Percentiles rank a stretch among this genome's conserved stretches.
These are phyloP conservation scores for Ricordea florida DNA, from an alignment of 92 coral and sea anemone species.

Conservation along the genomic window DNA sequence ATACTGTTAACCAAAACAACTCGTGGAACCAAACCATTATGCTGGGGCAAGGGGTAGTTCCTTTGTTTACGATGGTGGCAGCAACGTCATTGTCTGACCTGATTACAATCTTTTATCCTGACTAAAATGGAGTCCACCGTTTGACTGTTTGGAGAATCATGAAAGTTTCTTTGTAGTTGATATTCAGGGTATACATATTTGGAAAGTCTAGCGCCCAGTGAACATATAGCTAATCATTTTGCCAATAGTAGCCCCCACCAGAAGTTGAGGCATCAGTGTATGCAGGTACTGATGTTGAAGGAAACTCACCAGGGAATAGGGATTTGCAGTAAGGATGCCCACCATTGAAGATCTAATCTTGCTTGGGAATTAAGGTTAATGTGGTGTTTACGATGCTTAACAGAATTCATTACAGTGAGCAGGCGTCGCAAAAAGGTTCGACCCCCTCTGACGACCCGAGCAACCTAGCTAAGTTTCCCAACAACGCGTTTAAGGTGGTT, in stretches of 20 bases:
- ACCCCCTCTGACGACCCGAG: conserved; percentile 37
- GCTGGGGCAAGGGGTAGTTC: conserved; percentile 24
- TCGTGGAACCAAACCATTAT: conserved; percentile 22
- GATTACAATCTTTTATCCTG: conserved; percentile 3
- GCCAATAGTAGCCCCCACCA: conserved; percentile 40
- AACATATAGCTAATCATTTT: conserved; percentile 29
- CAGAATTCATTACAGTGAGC: conserved; percentile 21
- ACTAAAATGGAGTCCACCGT: conserved; percentile 28
- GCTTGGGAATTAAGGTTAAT: conserved; percentile 14
- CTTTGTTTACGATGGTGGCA: conserved; percentile 35
- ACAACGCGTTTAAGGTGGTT: conserved; percentile 35
- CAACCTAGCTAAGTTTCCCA: conserved; percentile 47
- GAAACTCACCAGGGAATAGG: conserved; percentile 11
- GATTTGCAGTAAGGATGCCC: conserved; percentile 28
- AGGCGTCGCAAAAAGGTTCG: conserved; percentile 27
- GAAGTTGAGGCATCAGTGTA: conserved; percentile 24
- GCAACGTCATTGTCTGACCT: conserved; percentile 26
- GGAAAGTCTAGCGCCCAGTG: conserved; percentile 32
- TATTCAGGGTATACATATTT: conserved; percentile 13
- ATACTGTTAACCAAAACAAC: conserved; percentile 15
- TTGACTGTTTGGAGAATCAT: conserved; percentile 20
- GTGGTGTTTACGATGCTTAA: conserved; percentile 9
- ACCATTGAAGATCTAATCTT: conserved; percentile 32
- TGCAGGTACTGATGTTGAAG: conserved; percentile 26
- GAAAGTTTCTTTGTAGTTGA: conserved; percentile 47